Percentiles rank a stretch among this genome's conserved stretches.
Conservation (phyloP, 2,113 vertebrate species). For the Oryzias woworae region DNA sequence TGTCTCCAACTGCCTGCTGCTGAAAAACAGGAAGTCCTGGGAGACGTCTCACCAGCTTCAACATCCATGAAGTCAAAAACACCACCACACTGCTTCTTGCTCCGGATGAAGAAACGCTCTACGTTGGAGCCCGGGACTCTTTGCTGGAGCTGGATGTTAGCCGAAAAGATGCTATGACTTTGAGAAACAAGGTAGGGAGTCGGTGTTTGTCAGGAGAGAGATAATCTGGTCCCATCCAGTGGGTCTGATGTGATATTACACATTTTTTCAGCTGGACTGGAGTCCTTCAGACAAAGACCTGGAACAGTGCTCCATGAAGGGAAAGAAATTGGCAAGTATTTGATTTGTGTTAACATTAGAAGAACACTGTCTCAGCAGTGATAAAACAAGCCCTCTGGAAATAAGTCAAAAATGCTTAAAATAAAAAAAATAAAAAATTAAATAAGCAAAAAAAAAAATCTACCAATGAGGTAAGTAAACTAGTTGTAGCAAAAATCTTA, state of each 20-base stretch:
- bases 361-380: not conserved
- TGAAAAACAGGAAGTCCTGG: constrained; percentile 65
- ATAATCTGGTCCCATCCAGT: too few species aligned
- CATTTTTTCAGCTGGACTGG: constrained; percentile 70
- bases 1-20: constrained; percentile 6
- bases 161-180: constrained; percentile 43
- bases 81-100: constrained; percentile 78
- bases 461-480: too few species aligned
- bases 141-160: constrained; percentile 72
- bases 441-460: too few species aligned
- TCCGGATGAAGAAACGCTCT: constrained; percentile 60
- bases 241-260: not conserved
- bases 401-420: too few species aligned
- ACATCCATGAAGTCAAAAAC: constrained; percentile 58
- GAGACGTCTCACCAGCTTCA: constrained; percentile 62
- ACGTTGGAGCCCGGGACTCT: constrained; percentile 73
- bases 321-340: constrained; percentile 69
- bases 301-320: constrained; percentile 75
- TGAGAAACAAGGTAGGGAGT: constrained; percentile 65
- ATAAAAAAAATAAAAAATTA: too few species aligned
- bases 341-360: not conserved
- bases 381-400: too few species aligned
- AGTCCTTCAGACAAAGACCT: constrained; percentile 70
- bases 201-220: not conserved
- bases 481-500: too few species aligned